Evolutionary conservation across 2,888 invertebrate species (phyloP), one percentile per base, ranked within the genome.

Genomic region (Meiosimyza platycephala): DNA sequence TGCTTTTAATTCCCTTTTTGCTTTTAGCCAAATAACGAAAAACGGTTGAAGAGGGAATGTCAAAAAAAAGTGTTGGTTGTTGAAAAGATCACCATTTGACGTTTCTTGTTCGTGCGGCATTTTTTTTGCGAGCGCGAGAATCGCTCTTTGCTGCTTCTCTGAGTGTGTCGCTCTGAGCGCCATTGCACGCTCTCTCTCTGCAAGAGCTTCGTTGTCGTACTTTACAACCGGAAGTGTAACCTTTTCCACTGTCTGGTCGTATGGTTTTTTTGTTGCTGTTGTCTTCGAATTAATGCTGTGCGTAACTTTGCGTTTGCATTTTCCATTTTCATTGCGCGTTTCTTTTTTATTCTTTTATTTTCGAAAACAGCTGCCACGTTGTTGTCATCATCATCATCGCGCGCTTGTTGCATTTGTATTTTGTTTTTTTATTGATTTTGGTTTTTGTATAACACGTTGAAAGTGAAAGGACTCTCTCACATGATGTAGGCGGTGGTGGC

Each of bases 341-440:
- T 68, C 33, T n/a, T 50, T 68, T 18, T 40, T 57, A 51, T n/a
- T 59, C n/a, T 40, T 40, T 40, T 6, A 9, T 40, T 40, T 40
- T 40, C 40, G 40, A 9, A 40, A 40, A 40, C 40, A 40, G 40
- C 40, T 40, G 40, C 40, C 40, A 40, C 40, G 40, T 40, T 40
- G 40, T 40, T 40, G 40, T 40, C 40, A 40, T 9, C 40, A 15
- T 40, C 40, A 40, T 9, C 40, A 15, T 4, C 47, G 28, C 57
- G n/a, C 68, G 57, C 59, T 57, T 68, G 68, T 48, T 68, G 68
- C 68, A 57, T 68, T 57, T 59, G n/a, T 28, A n/a, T n/a, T n/a
- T n/a, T n/a, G n/a, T 68, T 18, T 40, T 18, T 40, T 57, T 68
- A 16, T 59, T 18, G 62, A 51, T 62, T 67, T 67, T 18, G n/a